Conservation (phyloP, 2,797 vertebrate species). For the Galaxias olidus region DNA sequence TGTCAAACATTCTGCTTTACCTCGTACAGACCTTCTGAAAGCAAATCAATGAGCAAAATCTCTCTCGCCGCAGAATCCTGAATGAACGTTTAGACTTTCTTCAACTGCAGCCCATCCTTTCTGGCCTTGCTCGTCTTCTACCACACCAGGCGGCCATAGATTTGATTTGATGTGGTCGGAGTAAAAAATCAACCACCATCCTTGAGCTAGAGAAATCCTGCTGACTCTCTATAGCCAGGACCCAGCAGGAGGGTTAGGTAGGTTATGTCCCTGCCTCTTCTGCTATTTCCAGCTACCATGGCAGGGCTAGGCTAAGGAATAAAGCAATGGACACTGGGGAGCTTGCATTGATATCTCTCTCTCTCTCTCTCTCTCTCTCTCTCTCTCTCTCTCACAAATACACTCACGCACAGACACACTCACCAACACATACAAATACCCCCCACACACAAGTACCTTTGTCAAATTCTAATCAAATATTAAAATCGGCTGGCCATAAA, state of each 20-base stretch:
- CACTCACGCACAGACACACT: too few species aligned
- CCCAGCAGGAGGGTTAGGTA: slow-evolving; percentile 6
- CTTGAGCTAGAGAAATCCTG: background rate
- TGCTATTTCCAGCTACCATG: too few species aligned
- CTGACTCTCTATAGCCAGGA: slow-evolving; percentile 8
- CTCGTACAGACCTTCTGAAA: background rate
- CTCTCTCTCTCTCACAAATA: too few species aligned
- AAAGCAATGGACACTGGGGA: too few species aligned
- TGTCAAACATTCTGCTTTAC: background rate
- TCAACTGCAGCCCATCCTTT: background rate
- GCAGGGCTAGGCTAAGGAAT: slow-evolving; percentile 14
- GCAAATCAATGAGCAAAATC: background rate
- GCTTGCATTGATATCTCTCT: too few species aligned
- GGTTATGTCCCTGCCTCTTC: background rate
- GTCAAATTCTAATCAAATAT: too few species aligned
- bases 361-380: too few species aligned
- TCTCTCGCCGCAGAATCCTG: background rate
- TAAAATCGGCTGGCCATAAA: too few species aligned
- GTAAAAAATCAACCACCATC: slow-evolving; percentile 7
- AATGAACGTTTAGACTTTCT: slow-evolving; percentile 5
- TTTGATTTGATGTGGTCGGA: slow-evolving; percentile 25
- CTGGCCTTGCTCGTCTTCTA: background rate
- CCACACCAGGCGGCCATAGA: slow-evolving; percentile 15
- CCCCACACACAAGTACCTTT: too few species aligned
- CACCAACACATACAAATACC: too few species aligned